phyloP scores from a whole-genome alignment of 2,888 invertebrate genomes.

The Heliconius aoede region DNA sequence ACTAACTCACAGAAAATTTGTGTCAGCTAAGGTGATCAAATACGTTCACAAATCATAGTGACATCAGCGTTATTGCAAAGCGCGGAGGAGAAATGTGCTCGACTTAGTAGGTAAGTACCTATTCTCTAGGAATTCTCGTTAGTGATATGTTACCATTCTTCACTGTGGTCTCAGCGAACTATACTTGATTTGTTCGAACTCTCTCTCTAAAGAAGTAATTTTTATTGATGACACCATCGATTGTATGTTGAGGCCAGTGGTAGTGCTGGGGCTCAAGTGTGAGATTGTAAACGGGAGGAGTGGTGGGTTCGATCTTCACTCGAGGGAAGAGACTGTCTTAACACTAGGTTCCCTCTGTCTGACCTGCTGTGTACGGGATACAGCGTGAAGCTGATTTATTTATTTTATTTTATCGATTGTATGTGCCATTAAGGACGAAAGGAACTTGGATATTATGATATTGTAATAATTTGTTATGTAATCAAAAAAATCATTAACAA shows the following conservation, averaged over 20 bases:
- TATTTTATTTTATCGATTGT: too few relatives aligned
- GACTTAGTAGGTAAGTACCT: slow-evolving; percentile 53
- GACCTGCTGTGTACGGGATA: too few relatives aligned
- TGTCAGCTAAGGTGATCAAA: slow-evolving; percentile 58
- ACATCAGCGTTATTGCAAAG: slow-evolving; percentile 72
- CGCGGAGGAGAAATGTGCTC: slow-evolving; percentile 61
- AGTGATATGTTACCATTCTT: slow-evolving; percentile 65
- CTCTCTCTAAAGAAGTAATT: slow-evolving; percentile 38
- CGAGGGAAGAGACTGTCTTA: too few relatives aligned
- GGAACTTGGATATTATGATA: neutral
- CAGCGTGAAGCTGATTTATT: too few relatives aligned
- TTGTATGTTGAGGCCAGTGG: too few relatives aligned
- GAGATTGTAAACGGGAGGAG: too few relatives aligned
- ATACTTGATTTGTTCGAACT: slow-evolving; percentile 49
- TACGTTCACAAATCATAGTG: slow-evolving; percentile 69
- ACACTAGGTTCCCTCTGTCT: too few relatives aligned
- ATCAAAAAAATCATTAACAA: too few relatives aligned
- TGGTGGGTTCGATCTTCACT: too few relatives aligned
- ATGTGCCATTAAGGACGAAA: slow-evolving; percentile 8
- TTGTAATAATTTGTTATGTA: neutral
- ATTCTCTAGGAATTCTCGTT: slow-evolving; percentile 58
- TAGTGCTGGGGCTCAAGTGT: too few relatives aligned
- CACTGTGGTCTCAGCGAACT: slow-evolving; percentile 55
- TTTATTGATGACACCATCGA: slow-evolving; percentile 31
- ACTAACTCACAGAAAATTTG: slow-evolving; percentile 49